Evolutionary conservation across 2,888 invertebrate species (phyloP).

Genomic region (Orthosia incerta): DNA sequence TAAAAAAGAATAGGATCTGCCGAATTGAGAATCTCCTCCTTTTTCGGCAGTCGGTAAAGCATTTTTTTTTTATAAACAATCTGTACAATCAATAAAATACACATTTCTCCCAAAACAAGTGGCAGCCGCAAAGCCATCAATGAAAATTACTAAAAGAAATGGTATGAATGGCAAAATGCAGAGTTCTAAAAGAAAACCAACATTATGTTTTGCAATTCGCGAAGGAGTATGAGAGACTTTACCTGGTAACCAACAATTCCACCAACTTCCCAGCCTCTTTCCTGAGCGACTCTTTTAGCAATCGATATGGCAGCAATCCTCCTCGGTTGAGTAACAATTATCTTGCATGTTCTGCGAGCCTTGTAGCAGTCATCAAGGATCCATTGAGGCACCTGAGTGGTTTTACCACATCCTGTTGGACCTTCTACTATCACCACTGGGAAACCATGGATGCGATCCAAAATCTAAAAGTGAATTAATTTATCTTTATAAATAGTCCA

Average conservation of each 20-base stretch:
- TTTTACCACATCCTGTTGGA: slow-evolving; percentile 98
- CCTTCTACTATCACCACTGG: slow-evolving; percentile 97
- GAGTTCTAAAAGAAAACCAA: background rate
- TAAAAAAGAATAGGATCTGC: no score
- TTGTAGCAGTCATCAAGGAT: slow-evolving; percentile 95
- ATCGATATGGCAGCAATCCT: slow-evolving; percentile 98
- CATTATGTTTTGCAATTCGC: no score
- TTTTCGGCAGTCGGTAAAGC: no score
- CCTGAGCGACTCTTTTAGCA: slow-evolving; percentile 95
- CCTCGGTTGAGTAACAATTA: slow-evolving; percentile 98
- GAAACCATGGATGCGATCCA: slow-evolving; percentile 92
- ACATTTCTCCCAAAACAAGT: no score
- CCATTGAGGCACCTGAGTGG: slow-evolving; percentile 97
- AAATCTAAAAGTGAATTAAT: slow-evolving; percentile 89
- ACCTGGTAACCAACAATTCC: slow-evolving; percentile 97
- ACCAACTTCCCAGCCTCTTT: slow-evolving; percentile 96
- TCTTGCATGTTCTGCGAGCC: slow-evolving; percentile 94
- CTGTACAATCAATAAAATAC: no score
- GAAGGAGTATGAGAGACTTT: slow-evolving; percentile 7
- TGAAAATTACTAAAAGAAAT: background rate
- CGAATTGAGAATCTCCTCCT: no score
- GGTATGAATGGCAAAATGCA: background rate
- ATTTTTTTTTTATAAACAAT: no score
- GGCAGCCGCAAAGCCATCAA: no score
- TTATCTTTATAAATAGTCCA: background rate